Conservation (phyloP, 2,888 invertebrate species). For the Chirona hameri region DNA sequence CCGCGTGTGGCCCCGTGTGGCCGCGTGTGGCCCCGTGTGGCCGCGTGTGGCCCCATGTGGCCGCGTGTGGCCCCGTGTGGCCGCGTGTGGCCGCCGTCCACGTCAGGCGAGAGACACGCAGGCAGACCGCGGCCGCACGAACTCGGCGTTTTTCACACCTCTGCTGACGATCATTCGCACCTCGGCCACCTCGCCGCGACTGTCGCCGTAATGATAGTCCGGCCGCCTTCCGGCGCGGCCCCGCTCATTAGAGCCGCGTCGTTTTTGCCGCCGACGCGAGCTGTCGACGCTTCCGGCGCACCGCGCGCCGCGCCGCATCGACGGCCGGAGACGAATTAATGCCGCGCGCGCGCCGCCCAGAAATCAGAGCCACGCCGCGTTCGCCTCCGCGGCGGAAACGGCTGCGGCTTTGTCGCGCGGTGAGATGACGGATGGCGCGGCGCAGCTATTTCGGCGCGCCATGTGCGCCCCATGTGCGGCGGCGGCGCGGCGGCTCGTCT, state of each 20-base stretch:
- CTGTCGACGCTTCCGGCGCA: constrained; percentile 2
- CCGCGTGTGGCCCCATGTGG: no score
- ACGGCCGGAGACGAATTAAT: constrained; percentile 3
- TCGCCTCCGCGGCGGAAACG: not conserved
- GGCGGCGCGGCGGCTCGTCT: constrained; percentile 14
- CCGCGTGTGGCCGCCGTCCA: no score
- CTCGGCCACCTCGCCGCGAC: not conserved
- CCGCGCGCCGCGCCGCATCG: not conserved
- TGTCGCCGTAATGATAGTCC: constrained; percentile 5
- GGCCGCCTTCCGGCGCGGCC: not conserved
- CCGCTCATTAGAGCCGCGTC: constrained; percentile 13
- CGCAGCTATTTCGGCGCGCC: not conserved
- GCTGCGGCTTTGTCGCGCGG: not conserved
- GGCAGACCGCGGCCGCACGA: not conserved
- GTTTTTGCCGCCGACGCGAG: not conserved
- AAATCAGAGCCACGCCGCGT: not conserved
- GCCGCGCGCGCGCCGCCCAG: not conserved
- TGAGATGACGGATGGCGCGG: constrained; percentile 6
- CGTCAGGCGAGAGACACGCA: not conserved
- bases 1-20: no score
- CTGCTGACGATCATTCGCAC: no score
- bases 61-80: no score
- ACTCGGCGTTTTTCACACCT: not conserved
- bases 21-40: no score
- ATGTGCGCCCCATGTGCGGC: constrained; percentile 4